A percentile compares a stretch with the other conserved stretches of the same genome.
phyloP scores from a whole-genome alignment of 2,888 invertebrate genomes.

The Tridacna crocea region DNA sequence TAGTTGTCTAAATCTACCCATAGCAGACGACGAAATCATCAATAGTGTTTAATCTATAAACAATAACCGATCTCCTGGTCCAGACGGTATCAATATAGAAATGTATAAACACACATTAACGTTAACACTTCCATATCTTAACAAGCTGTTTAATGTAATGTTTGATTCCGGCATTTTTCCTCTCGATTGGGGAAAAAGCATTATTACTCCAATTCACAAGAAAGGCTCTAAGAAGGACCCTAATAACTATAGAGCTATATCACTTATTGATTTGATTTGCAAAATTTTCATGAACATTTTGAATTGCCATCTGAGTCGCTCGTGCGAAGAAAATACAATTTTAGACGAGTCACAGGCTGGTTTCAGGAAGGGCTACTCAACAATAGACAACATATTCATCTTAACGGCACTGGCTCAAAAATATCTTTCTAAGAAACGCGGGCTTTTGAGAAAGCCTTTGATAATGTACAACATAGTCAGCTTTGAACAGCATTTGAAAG shows the following conservation, averaged over 20 bases:
- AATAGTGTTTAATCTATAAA: no score
- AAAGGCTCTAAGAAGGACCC: slow-evolving; percentile 10
- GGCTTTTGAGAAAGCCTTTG: slow-evolving; percentile 31
- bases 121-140: no score
- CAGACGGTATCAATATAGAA: no score
- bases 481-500: slow-evolving; percentile 13
- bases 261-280: slow-evolving; percentile 23
- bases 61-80: no score
- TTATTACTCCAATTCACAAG: slow-evolving; percentile 41
- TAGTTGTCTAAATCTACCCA: no score
- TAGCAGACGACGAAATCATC: no score
- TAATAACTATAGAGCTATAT: slow-evolving; percentile 40
- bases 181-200: slow-evolving; percentile 19
- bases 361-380: no score
- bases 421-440: slow-evolving; percentile 24
- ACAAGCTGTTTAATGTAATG: no score
- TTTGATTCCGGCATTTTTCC: background rate
- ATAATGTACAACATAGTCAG: slow-evolving; percentile 13
- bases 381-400: slow-evolving; percentile 38
- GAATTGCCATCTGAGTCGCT: slow-evolving; percentile 3
- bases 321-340: slow-evolving; percentile 24
- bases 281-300: slow-evolving; percentile 24
- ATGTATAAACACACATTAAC: no score
- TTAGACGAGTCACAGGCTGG: slow-evolving; percentile 21
- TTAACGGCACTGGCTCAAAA: slow-evolving; percentile 32